phyloP scores from a whole-genome alignment of 2,888 invertebrate species.

The Chloromyia formosa region DNA sequence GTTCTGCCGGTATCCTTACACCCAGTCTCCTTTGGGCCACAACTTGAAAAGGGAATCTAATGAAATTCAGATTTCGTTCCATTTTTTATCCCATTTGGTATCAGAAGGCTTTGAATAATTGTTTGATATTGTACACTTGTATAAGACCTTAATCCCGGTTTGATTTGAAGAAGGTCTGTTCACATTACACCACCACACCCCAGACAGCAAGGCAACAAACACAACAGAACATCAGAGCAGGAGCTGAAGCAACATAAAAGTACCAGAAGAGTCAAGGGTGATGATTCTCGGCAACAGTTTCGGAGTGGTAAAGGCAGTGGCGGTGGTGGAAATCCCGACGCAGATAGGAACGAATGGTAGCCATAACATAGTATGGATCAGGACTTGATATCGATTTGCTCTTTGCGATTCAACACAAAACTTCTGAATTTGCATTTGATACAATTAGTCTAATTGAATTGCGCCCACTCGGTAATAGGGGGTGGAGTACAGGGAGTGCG shows the following conservation, averaged over 20 bases:
- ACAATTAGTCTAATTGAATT: conserved; percentile 50
- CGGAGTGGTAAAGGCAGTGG: background rate
- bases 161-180: conserved; percentile 43
- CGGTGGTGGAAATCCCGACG: no score
- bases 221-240: background rate
- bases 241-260: background rate
- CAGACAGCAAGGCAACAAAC: background rate
- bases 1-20: background rate
- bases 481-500: conserved; percentile 1
- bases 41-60: conserved; percentile 21
- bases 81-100: conserved; percentile 48
- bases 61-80: conserved; percentile 46
- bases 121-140: conserved; percentile 51
- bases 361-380: conserved; percentile 5
- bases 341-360: background rate
- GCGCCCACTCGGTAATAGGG: background rate
- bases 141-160: conserved; percentile 51
- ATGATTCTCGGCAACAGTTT: background rate
- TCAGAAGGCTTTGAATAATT: conserved; percentile 51
- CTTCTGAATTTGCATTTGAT: conserved; percentile 47
- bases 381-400: conserved; percentile 38
- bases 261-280: conserved; percentile 13
- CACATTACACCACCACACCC: conserved; percentile 32
- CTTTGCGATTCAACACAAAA: conserved; percentile 41
- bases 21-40: background rate